Conservation (phyloP, 2,113 vertebrate species). For the Todiramphus chloris region DNA sequence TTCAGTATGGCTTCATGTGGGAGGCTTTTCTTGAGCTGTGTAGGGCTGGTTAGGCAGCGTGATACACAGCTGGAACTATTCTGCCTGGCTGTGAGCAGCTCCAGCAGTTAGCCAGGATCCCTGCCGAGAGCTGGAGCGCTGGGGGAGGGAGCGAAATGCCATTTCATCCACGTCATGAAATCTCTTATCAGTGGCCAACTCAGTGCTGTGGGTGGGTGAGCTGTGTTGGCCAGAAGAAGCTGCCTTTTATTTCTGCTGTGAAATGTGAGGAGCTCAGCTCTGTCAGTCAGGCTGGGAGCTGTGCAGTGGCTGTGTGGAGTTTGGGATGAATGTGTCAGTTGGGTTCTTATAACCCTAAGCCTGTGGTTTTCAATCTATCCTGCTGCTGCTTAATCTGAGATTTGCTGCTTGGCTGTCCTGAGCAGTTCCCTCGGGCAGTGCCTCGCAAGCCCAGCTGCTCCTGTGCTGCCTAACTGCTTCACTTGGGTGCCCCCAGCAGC, state of each 20-base stretch:
- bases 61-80: conserved; percentile 34
- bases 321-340: not conserved
- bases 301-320: not conserved
- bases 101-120: conserved; percentile 48
- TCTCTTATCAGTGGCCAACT: conserved; percentile 43
- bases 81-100: conserved; percentile 5
- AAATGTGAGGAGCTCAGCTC: not conserved
- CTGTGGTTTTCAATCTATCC: not conserved
- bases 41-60: not conserved
- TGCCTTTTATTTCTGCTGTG: conserved; percentile 20
- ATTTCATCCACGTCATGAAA: conserved; percentile 50
- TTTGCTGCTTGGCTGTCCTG: not conserved
- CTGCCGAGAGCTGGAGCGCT: conserved; percentile 22
- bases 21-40: not conserved
- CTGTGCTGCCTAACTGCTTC: not conserved
- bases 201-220: conserved; percentile 20
- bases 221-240: not conserved
- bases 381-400: not conserved
- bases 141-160: conserved; percentile 43
- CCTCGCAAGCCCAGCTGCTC: conserved; percentile 1
- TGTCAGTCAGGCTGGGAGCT: not conserved
- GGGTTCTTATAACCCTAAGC: not conserved
- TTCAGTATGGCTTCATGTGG: not conserved
- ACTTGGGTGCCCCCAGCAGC: not conserved
- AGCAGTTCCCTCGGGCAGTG: conserved; percentile 17